Conservation (phyloP, 2,113 vertebrate species). For the Otocyon megalotis region DNA sequence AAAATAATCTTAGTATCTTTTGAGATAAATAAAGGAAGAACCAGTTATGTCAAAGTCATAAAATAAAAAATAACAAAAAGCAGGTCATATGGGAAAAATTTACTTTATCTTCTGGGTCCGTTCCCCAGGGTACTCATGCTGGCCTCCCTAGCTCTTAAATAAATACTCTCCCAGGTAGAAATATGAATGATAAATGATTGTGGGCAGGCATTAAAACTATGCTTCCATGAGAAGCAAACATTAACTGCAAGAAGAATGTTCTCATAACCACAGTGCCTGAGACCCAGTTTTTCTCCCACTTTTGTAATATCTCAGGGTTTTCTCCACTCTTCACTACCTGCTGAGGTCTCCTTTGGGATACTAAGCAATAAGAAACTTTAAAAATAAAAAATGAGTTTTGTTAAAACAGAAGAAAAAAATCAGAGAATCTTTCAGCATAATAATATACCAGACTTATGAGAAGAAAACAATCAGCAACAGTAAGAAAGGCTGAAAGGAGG, state of each 20-base stretch:
- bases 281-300: slow-evolving; percentile 1
- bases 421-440: neutral
- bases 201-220: slow-evolving; percentile 47
- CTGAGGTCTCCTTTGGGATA: neutral
- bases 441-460: neutral
- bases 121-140: neutral
- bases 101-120: slow-evolving; percentile 53
- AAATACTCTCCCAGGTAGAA: slow-evolving; percentile 73
- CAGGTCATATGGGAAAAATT: slow-evolving; percentile 56
- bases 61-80: slow-evolving; percentile 62
- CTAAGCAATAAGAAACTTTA: neutral
- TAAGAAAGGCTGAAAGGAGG: neutral
- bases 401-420: neutral
- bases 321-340: neutral
- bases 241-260: slow-evolving; percentile 63
- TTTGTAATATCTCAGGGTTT: neutral
- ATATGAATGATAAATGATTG: slow-evolving; percentile 64
- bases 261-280: slow-evolving; percentile 7
- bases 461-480: neutral
- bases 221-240: slow-evolving; percentile 59
- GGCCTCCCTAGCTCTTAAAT: slow-evolving; percentile 39
- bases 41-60: slow-evolving; percentile 39
- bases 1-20: slow-evolving; percentile 48
- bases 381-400: neutral
- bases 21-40: slow-evolving; percentile 66